Conservation (phyloP, 2,113 vertebrate genomes). For the Machaerirhynchus nigripectus region DNA sequence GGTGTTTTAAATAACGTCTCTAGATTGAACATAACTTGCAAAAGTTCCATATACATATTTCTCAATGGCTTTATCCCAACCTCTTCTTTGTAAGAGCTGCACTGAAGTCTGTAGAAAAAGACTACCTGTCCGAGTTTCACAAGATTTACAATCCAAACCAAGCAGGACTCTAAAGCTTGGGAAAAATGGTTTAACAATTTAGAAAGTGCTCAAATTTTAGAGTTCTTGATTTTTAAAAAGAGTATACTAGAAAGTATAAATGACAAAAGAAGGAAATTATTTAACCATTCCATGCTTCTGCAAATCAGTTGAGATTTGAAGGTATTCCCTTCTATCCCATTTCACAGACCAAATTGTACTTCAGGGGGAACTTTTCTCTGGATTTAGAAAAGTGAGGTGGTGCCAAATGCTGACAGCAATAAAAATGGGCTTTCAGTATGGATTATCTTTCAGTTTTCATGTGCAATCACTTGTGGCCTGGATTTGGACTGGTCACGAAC, state of each 20-base stretch:
- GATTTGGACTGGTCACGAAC: not conserved
- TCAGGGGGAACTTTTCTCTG: not conserved
- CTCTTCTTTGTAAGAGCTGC: not conserved
- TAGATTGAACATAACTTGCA: not conserved
- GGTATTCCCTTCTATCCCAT: not conserved
- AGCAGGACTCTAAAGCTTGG: not conserved
- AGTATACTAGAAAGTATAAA: not conserved
- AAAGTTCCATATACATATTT: not conserved
- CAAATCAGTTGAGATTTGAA: not conserved
- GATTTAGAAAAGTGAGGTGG: not conserved
- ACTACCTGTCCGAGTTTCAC: not conserved
- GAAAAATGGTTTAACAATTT: not conserved
- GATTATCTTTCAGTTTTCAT: not conserved
- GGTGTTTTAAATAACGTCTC: not conserved
- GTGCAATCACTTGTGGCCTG: not conserved
- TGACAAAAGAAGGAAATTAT: not conserved
- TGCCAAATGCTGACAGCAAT: not conserved
- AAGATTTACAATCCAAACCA: not conserved
- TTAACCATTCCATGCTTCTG: not conserved
- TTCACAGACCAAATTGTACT: not conserved
- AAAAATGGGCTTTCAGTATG: not conserved
- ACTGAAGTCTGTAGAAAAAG: not conserved
- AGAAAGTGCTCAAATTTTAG: not conserved
- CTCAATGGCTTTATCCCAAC: not conserved
- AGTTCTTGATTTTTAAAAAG: not conserved